phyloP scores from a whole-genome alignment of 2,888 invertebrate species.

The Ectemnius continuus region DNA sequence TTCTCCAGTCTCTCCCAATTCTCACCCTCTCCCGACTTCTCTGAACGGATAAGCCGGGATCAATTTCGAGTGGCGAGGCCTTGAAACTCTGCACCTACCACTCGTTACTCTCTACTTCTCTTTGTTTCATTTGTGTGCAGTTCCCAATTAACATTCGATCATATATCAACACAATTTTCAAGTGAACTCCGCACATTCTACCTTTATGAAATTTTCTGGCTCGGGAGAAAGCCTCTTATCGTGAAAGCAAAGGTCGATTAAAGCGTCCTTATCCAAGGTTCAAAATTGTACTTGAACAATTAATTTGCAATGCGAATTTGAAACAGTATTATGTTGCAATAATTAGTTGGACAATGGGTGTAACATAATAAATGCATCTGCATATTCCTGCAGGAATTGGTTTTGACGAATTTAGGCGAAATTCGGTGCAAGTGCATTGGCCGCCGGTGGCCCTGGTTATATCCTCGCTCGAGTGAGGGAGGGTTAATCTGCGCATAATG shows the following conservation, averaged over 20 bases:
- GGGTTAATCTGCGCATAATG: neutral
- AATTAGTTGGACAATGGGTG: too few relatives aligned
- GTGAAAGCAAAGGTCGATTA: too few relatives aligned
- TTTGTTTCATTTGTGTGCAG: neutral
- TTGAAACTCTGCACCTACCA: neutral
- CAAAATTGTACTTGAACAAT: too few relatives aligned
- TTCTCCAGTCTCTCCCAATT: neutral
- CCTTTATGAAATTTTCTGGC: neutral
- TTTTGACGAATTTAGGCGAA: too few relatives aligned
- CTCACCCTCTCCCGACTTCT: too few relatives aligned
- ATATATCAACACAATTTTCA: neutral
- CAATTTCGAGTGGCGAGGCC: slow-evolving; percentile 24
- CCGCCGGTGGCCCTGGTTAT: neutral
- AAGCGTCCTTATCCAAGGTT: too few relatives aligned
- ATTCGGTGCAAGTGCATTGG: too few relatives aligned
- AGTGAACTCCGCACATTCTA: neutral
- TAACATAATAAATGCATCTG: too few relatives aligned
- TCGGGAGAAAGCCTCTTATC: too few relatives aligned
- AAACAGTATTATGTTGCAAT: too few relatives aligned
- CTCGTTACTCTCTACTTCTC: neutral
- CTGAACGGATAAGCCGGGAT: slow-evolving; percentile 20
- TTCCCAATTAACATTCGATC: neutral
- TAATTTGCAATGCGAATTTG: too few relatives aligned
- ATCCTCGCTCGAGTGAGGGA: neutral
- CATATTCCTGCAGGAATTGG: too few relatives aligned